Evolutionary conservation across 1,140 invertebrate species (phyloP).

Genomic region (Triops longicaudatus): DNA sequence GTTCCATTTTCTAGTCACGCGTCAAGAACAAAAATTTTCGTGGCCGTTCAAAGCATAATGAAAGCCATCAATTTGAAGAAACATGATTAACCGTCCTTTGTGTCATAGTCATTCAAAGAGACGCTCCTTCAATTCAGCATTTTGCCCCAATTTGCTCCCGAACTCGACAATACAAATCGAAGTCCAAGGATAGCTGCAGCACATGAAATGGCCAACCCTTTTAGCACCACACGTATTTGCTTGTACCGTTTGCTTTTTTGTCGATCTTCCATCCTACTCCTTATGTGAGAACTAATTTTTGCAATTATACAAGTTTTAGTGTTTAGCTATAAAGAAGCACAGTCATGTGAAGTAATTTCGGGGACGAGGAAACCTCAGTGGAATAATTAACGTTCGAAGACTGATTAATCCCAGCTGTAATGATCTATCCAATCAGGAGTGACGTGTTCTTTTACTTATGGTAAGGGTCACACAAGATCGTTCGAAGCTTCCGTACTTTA

Average conservation of each 20-base stretch:
- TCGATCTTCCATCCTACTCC: too few species aligned
- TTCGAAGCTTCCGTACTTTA: too few species aligned
- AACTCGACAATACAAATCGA: not conserved
- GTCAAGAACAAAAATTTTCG: not conserved
- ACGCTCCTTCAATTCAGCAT: not conserved
- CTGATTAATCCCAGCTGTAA: too few species aligned
- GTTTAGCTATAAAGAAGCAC: too few species aligned
- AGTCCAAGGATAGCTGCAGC: not conserved
- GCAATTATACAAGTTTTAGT: too few species aligned
- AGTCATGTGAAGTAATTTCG: too few species aligned
- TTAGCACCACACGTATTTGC: not conserved
- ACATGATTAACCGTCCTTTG: not conserved
- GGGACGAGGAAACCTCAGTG: too few species aligned
- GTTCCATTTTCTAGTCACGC: not conserved
- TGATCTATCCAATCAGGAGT: too few species aligned
- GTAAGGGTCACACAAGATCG: too few species aligned
- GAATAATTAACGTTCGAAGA: too few species aligned
- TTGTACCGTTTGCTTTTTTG: not conserved
- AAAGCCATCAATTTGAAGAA: not conserved
- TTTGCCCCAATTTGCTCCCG: not conserved
- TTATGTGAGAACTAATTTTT: too few species aligned
- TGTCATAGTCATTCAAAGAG: not conserved
- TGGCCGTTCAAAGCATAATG: not conserved
- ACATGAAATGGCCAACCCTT: not conserved
- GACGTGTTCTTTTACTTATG: too few species aligned